These are phyloP conservation scores for Neodon shergylaensis DNA, from an alignment of 2,113 vertebrate genomes.

Conservation along the genomic window DNA sequence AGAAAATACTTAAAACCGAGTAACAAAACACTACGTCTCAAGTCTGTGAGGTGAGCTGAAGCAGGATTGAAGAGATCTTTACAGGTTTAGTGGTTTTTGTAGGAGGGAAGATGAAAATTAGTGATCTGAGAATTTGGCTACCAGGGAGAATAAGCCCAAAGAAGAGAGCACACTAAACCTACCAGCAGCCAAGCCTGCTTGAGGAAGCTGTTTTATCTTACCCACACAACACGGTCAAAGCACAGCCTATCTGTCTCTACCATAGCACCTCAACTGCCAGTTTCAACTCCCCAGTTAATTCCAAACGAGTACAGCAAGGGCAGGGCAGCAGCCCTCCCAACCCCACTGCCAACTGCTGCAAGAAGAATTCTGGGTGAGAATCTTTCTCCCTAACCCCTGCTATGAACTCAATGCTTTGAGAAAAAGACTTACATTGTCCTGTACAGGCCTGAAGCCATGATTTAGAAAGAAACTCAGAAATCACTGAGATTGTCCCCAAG, in stretches of 20 bases:
- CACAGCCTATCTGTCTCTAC: background rate
- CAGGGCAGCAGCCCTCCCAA: background rate
- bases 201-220: background rate
- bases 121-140: background rate
- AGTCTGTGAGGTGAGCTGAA: constrained; percentile 15
- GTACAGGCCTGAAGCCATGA: background rate
- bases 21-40: background rate
- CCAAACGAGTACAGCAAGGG: background rate
- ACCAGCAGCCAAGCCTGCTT: background rate
- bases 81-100: background rate
- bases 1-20: constrained; percentile 42
- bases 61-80: background rate
- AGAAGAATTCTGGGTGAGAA: background rate
- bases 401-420: background rate
- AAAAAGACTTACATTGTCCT: background rate
- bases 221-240: background rate
- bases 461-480: constrained; percentile 16
- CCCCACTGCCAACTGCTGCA: background rate
- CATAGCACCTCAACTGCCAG: background rate
- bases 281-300: background rate
- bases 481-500: background rate
- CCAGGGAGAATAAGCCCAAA: background rate
- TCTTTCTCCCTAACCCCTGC: background rate
- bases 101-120: constrained; percentile 38
- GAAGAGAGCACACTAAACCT: background rate